phyloP scores from a whole-genome alignment of 2,797 vertebrate genomes.

The Alcedo atthis region DNA sequence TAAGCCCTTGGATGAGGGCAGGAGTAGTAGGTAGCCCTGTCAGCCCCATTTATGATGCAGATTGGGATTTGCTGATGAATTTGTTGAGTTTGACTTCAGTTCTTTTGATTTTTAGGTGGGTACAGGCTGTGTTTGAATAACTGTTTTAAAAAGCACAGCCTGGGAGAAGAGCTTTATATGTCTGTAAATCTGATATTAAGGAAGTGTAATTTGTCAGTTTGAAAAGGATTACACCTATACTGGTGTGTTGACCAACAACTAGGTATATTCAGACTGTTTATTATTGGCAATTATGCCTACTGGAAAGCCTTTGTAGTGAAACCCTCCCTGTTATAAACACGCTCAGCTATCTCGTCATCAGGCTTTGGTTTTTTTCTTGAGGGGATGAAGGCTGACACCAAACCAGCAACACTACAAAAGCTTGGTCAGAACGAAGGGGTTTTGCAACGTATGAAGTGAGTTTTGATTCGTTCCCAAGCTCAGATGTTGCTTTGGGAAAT shows the following conservation, averaged over 20 bases:
- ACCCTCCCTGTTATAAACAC: neutral
- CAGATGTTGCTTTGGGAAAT: constrained; percentile 70
- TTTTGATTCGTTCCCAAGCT: constrained; percentile 67
- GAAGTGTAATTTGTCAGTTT: neutral
- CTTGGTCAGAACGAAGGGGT: constrained; percentile 28
- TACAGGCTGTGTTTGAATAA: neutral
- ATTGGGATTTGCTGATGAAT: neutral
- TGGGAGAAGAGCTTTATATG: neutral
- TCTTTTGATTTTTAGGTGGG: neutral
- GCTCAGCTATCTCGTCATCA: neutral
- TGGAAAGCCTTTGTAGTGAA: neutral
- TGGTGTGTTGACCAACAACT: neutral
- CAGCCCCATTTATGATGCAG: neutral
- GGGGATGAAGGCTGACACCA: neutral
- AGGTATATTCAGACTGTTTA: neutral
- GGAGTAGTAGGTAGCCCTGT: neutral
- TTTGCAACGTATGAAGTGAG: constrained; percentile 23
- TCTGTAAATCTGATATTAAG: neutral
- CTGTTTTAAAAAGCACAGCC: neutral
- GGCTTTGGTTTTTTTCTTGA: neutral
- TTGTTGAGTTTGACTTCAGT: neutral
- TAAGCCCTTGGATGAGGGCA: neutral
- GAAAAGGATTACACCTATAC: neutral
- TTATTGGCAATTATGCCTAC: neutral
- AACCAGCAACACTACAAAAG: constrained; percentile 50